Conservation (phyloP, 2,113 vertebrate genomes). For the Lampris megalopsis region DNA sequence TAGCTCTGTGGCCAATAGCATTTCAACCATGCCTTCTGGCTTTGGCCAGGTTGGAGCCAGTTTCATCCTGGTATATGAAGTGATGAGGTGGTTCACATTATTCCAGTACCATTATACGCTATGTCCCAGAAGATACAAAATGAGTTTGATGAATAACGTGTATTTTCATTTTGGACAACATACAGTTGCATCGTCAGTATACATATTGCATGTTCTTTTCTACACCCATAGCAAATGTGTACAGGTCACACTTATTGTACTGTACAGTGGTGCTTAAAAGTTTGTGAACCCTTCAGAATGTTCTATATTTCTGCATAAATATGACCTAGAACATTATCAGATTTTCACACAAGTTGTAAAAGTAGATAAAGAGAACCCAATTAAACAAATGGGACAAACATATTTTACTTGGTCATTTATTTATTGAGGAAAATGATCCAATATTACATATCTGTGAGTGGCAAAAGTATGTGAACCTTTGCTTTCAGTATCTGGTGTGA, state of each 20-base stretch:
- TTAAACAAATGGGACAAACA: too few species aligned
- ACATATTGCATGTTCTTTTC: neutral
- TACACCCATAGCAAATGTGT: constrained; percentile 3
- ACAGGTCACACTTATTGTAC: neutral
- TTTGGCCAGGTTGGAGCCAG: constrained; percentile 13
- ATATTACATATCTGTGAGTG: too few species aligned
- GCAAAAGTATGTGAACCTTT: too few species aligned
- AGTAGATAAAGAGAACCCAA: too few species aligned
- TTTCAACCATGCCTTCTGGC: neutral
- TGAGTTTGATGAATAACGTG: neutral
- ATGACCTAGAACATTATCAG: too few species aligned
- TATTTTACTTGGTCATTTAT: too few species aligned
- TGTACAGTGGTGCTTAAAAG: too few species aligned
- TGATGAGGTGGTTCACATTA: constrained; percentile 6
- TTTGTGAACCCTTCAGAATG: too few species aligned
- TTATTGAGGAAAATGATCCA: too few species aligned
- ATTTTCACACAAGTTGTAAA: too few species aligned
- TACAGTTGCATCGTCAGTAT: constrained; percentile 2
- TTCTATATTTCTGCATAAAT: too few species aligned
- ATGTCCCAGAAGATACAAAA: constrained; percentile 13
- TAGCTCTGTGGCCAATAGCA: neutral
- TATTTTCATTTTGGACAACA: constrained; percentile 5
- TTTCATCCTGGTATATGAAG: constrained; percentile 23
- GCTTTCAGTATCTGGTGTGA: too few species aligned
- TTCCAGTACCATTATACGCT: constrained; percentile 15